Evolutionary conservation across 2,888 invertebrate genomes (phyloP).

Genomic region (Isoperla grammatica): DNA sequence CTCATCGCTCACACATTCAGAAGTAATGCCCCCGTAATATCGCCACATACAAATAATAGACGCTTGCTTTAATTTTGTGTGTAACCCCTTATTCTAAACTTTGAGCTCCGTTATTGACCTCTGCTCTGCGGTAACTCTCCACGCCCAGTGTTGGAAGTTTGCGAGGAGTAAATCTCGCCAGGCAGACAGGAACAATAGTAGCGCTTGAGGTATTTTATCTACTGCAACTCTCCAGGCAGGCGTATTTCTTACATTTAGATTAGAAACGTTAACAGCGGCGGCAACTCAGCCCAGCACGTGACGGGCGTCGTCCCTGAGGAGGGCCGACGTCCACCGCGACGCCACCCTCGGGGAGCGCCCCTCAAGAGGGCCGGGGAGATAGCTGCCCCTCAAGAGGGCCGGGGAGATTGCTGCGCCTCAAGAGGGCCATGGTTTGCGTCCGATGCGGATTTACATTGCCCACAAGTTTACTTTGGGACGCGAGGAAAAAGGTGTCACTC

Average conservation of each 20-base stretch:
- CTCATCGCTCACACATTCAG: too few species aligned
- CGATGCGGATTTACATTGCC: slow-evolving; percentile 1
- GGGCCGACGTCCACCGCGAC: background rate
- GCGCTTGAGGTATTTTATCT: slow-evolving; percentile 4
- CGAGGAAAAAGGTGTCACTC: background rate
- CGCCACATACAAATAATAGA: too few species aligned
- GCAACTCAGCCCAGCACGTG: background rate
- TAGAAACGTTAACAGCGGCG: slow-evolving; percentile 17
- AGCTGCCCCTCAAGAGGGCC: slow-evolving; percentile 2
- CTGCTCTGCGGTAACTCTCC: too few species aligned
- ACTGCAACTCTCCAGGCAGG: slow-evolving; percentile 5
- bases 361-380: background rate
- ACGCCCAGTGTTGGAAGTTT: too few species aligned
- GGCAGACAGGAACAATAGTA: too few species aligned
- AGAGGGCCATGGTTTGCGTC: background rate
- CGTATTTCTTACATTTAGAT: slow-evolving; percentile 18
- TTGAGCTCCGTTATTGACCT: too few species aligned
- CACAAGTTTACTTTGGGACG: background rate
- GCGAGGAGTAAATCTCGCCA: too few species aligned
- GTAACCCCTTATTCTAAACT: too few species aligned
- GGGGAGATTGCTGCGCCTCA: background rate
- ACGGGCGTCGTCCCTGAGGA: slow-evolving; percentile 14
- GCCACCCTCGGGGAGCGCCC: background rate
- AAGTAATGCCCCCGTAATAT: too few species aligned
- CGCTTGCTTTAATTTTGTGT: too few species aligned